Evolutionary conservation across 1,140 invertebrate genomes (phyloP), one percentile per base, ranked within the genome.

Genomic region (Druon quercuslanigerum): DNA sequence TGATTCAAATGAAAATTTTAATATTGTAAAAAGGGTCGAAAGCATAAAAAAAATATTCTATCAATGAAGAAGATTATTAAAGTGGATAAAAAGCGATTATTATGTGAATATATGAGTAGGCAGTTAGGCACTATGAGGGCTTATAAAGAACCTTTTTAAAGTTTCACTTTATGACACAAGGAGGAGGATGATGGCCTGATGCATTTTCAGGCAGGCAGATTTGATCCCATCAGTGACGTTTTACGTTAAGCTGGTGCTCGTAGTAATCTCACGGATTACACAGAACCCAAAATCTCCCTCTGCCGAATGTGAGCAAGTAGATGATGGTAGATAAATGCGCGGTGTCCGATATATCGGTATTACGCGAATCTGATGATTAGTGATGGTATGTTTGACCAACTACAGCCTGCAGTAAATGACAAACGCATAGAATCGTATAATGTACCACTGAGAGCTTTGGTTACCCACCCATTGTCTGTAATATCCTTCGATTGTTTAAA

Each of bases 231-330:
- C 75, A 80, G 76, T 75, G 66, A 72, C 73, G 74, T 79, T 79
- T 76, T 74, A 82, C 72, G 74, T 74, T 79, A 79, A 82, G 74
- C 80, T 73, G 74, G 72, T 81, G 76, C 80, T 81, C 74, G 74
- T 73, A 74, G 77, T 81, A 81, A 81, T 81, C 79, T 79, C 66
- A 50, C 50, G 77, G 77, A 79, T 81, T 81, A 79, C 80, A 81
- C 70, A 40, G 52, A 71, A 25, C n/a, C 16, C 73, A 50, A 19
- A 75, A 74, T 71, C 70, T 54, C 5, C 6, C 51, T 19, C 73
- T 70, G 12, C 74, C 46, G 19, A 25, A 57, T 57, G 56, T 12
- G 56, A 57, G 17, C 54, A 56, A 56, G 54, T 56, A 19, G 54
- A 17, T 11, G 25, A 20, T 57, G 19, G 12, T 46, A 46, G 19